Conservation (phyloP, 2,888 invertebrate species). For the Stegophylla sp. region DNA sequence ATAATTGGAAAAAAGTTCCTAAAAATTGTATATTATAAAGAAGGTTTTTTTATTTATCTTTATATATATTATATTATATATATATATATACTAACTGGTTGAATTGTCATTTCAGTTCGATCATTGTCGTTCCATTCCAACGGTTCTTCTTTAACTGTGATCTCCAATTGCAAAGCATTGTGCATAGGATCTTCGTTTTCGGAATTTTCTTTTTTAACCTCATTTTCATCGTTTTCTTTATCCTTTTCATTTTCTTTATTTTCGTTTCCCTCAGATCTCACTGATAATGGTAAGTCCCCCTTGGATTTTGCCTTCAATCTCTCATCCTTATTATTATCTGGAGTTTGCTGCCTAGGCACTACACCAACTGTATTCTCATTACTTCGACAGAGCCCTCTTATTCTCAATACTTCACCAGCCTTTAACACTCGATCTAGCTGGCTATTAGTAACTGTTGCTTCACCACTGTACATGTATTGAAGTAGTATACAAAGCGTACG, state of each 20-base stretch:
- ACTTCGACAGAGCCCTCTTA: slow-evolving; percentile 80
- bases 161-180: slow-evolving; percentile 60
- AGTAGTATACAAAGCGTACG: slow-evolving; percentile 81
- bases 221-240: slow-evolving; percentile 61
- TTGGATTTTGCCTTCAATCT: slow-evolving; percentile 62
- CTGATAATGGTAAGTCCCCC: slow-evolving; percentile 41
- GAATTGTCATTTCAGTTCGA: slow-evolving; percentile 74
- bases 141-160: slow-evolving; percentile 71
- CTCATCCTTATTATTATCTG: slow-evolving; percentile 37
- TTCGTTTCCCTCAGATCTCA: slow-evolving; percentile 59
- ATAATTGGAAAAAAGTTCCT: slow-evolving; percentile 60
- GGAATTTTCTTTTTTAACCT: slow-evolving; percentile 63
- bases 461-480: slow-evolving; percentile 85
- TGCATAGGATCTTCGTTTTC: slow-evolving; percentile 63
- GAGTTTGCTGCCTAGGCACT: slow-evolving; percentile 45
- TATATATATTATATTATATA: no score
- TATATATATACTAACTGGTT: slow-evolving; percentile 68
- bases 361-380: slow-evolving; percentile 66
- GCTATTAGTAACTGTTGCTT: slow-evolving; percentile 85
- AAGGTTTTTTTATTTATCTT: no score
- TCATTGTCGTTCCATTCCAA: slow-evolving; percentile 77
- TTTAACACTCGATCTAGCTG: slow-evolving; percentile 80
- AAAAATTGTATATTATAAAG: slow-evolving; percentile 15
- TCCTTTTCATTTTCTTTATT: slow-evolving; percentile 60
- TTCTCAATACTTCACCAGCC: slow-evolving; percentile 82